Percentiles rank a stretch among this genome's conserved stretches.
Conservation (phyloP, 2,888 invertebrate genomes). For the Polymixis flavicincta region DNA sequence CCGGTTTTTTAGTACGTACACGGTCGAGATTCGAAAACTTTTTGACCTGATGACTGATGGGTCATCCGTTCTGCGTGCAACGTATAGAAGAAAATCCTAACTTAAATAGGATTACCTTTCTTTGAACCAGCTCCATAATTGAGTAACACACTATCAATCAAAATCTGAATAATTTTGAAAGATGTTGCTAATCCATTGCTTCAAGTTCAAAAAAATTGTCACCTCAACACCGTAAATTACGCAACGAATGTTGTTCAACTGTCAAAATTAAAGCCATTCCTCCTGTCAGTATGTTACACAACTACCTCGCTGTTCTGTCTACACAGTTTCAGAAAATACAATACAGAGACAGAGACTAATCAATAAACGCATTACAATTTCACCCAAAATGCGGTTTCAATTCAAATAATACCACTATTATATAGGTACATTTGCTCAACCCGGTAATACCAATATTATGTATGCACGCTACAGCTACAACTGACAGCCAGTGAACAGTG, state of each 20-base stretch:
- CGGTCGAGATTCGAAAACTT: background rate
- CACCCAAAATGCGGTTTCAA: conserved; percentile 17
- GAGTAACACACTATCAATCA: no score
- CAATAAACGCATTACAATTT: conserved; percentile 22
- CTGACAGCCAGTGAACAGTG: conserved; percentile 48
- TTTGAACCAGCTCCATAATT: no score
- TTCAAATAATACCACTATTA: conserved; percentile 3
- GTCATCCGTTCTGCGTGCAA: background rate
- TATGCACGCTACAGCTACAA: conserved; percentile 34
- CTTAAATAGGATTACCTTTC: background rate
- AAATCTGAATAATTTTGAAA: no score
- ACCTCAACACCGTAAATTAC: no score
- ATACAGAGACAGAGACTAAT: background rate
- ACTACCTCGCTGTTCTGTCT: background rate
- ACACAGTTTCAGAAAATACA: background rate
- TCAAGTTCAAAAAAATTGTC: no score
- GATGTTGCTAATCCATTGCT: no score
- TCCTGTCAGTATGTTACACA: background rate
- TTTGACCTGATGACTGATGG: background rate
- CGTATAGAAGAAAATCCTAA: background rate
- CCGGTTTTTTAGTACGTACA: no score
- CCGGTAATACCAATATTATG: conserved; percentile 35
- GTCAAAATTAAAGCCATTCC: background rate
- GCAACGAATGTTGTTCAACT: no score
- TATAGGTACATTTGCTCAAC: conserved; percentile 16